These are phyloP conservation scores for Nesoenas mayeri DNA, from an alignment of 2,113 vertebrate species.

Conservation along the genomic window DNA sequence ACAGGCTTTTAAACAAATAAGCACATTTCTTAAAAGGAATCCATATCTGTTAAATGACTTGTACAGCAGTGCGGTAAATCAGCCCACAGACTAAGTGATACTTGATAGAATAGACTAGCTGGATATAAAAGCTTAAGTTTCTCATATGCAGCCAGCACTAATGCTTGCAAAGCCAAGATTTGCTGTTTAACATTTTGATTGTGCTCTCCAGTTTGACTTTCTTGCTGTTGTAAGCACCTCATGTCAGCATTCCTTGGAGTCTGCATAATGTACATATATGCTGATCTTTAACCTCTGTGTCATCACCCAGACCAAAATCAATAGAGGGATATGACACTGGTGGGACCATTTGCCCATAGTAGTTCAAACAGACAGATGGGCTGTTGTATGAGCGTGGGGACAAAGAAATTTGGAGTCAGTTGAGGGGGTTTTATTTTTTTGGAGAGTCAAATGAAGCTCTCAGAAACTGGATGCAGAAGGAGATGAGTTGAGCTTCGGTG, in stretches of 20 bases:
- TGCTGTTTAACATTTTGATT: not conserved
- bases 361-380: conserved; percentile 60
- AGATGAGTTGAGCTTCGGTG: not conserved
- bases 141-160: conserved; percentile 33
- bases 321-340: conserved; percentile 37
- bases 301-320: conserved; percentile 55
- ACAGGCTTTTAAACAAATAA: conserved; percentile 47
- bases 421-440: not conserved
- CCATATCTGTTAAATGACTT: conserved; percentile 27
- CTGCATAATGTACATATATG: conserved; percentile 42
- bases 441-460: not conserved
- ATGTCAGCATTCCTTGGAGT: conserved; percentile 50
- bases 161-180: conserved; percentile 40
- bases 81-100: conserved; percentile 18
- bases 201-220: conserved; percentile 13
- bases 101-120: conserved; percentile 36
- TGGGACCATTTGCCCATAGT: not conserved
- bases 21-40: conserved; percentile 35
- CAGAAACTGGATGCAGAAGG: not conserved
- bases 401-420: not conserved
- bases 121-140: conserved; percentile 31
- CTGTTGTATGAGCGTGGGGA: not conserved
- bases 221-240: conserved; percentile 35
- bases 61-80: conserved; percentile 16
- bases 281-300: conserved; percentile 60